Conservation (phyloP, 2,888 invertebrate genomes). For the Subacronicta megacephala region DNA sequence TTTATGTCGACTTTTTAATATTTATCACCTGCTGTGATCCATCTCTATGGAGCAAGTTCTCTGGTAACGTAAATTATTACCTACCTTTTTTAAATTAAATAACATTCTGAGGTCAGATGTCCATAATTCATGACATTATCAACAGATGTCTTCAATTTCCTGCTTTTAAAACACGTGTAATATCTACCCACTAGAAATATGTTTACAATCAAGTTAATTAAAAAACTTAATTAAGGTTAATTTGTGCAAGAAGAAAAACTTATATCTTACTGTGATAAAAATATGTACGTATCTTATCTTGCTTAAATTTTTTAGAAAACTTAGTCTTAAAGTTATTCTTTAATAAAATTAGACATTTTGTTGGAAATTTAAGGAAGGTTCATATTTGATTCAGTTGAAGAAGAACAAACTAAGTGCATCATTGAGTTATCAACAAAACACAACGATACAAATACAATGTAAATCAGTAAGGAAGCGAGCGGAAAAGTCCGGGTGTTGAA, state of each 20-base stretch:
- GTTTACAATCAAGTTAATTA: no score
- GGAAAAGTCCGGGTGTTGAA: slow-evolving; percentile 67
- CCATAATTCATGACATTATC: background rate
- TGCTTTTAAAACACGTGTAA: background rate
- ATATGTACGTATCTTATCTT: no score
- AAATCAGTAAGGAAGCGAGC: slow-evolving; percentile 63
- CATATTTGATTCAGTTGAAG: background rate
- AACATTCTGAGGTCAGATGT: slow-evolving; percentile 12
- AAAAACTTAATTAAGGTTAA: no score
- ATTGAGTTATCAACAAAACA: slow-evolving; percentile 46
- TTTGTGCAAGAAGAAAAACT: no score
- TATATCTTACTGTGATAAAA: no score
- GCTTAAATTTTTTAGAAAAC: no score
- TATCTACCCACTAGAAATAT: no score
- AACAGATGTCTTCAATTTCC: background rate
- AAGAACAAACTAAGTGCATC: slow-evolving; percentile 38
- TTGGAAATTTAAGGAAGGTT: no score
- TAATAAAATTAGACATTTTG: no score
- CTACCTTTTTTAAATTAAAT: slow-evolving; percentile 31
- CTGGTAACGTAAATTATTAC: slow-evolving; percentile 10
- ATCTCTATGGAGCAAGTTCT: slow-evolving; percentile 48
- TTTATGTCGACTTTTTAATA: slow-evolving; percentile 80
- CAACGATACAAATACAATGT: slow-evolving; percentile 51
- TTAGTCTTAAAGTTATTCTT: no score
- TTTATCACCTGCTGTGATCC: slow-evolving; percentile 72